Base-by-base conservation (phyloP, 2,888 invertebrate genomes). In the Hyalella azteca region DNA sequence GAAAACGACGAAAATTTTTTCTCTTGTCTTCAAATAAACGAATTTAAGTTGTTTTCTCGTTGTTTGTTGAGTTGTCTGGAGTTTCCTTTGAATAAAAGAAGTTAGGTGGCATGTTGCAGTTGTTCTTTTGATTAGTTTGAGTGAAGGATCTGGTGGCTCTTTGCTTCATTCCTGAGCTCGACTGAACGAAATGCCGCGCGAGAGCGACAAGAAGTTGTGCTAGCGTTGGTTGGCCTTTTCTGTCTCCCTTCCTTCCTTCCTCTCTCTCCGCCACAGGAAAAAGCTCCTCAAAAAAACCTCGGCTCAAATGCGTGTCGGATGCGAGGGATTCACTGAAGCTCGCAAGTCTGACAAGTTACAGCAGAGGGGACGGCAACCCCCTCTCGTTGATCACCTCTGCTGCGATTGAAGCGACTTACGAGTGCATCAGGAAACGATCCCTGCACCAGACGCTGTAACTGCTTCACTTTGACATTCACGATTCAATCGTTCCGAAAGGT, bases 291-390 rank as follows among this genome's bases (percentile, higher is more conserved):
- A 54, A 54, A 54, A 54, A 26, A 13, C 26, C 7, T 29, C 54
- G 26, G 54, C 54, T 54, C 22, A 54, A 54, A 54, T 54, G 54
- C 54, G 29, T 54, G 54, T 54, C 54, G 54, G 54, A 54, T 54
- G 54, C 54, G 26, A 54, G 54, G 54, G 54, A 54, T 26, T 54
- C 54, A 2, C 26, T 54, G 54, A 26, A 54, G 26, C 54, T 54
- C 26, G 54, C 54, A 26, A 54, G 54, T 54, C 54, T 54, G 26
- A 26, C 26, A 29, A 54, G 54, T 54, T 54, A 54, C 54, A 29
- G 49, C 49, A 49, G 22, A 13, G 49, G 49, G 54, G 54, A 29
- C 54, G 29, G 29, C 54, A 13, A 22, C 29, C 54, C 54, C 54
- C 54, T 54, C 54, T 54, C 54, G 26, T 54, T 54, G 54, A 54